phyloP scores from a whole-genome alignment of 2,888 invertebrate species.

The Andrena bicolor region DNA sequence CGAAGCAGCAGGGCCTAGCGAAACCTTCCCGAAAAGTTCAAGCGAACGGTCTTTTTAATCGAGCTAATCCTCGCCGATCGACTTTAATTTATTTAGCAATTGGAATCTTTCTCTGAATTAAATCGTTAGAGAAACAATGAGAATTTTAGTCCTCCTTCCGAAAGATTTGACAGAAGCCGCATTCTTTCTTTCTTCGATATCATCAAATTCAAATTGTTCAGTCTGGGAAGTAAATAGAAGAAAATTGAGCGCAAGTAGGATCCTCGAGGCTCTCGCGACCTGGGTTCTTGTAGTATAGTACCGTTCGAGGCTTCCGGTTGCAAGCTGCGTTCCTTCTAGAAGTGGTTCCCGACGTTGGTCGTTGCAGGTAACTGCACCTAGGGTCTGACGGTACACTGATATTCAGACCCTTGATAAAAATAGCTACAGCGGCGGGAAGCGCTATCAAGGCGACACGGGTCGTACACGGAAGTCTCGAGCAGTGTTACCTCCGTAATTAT shows the following conservation, averaged over 20 bases:
- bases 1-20: slow-evolving; percentile 19
- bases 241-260: background rate
- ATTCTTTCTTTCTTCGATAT: background rate
- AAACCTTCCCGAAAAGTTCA: background rate
- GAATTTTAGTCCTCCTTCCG: background rate
- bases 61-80: background rate
- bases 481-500: background rate
- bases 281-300: slow-evolving; percentile 4
- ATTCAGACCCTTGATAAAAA: background rate
- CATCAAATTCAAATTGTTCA: background rate
- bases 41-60: background rate
- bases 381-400: background rate
- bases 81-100: background rate
- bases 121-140: too few relatives aligned
- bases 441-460: background rate
- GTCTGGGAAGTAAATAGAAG: background rate
- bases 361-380: background rate
- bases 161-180: background rate
- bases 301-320: slow-evolving; percentile 14
- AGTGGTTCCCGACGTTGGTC: slow-evolving; percentile 1
- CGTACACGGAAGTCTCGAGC: background rate
- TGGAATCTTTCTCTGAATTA: too few relatives aligned
- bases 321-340: background rate
- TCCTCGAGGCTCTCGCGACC: background rate
- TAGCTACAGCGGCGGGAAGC: background rate